Evolutionary conservation across 2,113 vertebrate species (phyloP), one percentile per base, ranked within the genome.

Genomic region (Sapayoa aenigma): DNA sequence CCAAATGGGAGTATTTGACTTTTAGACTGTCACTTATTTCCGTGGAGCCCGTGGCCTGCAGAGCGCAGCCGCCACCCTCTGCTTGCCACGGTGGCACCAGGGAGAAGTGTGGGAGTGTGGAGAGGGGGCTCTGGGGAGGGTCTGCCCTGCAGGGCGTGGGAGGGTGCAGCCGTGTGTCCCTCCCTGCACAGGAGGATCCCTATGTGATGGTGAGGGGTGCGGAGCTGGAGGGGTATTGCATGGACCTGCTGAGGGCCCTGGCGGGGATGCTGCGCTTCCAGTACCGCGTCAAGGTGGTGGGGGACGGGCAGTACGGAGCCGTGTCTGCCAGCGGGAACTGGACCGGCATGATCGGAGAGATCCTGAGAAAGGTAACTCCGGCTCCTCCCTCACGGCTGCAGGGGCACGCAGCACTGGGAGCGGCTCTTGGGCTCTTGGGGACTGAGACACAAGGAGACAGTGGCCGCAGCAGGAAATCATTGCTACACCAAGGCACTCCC

Each of bases 271-370:
- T 99, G 24, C 97, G 96, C 81, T 98, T 99, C 95, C 97, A 76
- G 60, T 99, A 98, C 94, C 97, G 94, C 1, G 22, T 99, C 25
- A 95, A 97, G 39, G 58, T 98, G 41, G 99, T 99, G 87, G 98
- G 98, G 31, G 99, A 99, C 4, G 94, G 96, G 20, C 96, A 83
- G 44, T 99, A 99, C 0, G 99, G 99, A 0, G 12, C 28, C 0
- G 20, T 96, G 28, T 93, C 98, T 4, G 12, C 98, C 27, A 96
- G 66, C 0, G 98, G 98, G 8, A 98, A 95, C 84, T 99, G 99
- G 99, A 96, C 44, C 0, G 99, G 99, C 7, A 98, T 99, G 98
- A 97, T 99, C 3, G 99, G 99, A 1, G 99, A 99, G 63, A 35
- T 99, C 20, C 47, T 98, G n/a, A 77, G 98, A 55, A 96, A 97